Percentiles rank a stretch among this genome's conserved stretches.
phyloP scores from a whole-genome alignment of 2,113 vertebrate species.

The Gallinago paraguaiae region DNA sequence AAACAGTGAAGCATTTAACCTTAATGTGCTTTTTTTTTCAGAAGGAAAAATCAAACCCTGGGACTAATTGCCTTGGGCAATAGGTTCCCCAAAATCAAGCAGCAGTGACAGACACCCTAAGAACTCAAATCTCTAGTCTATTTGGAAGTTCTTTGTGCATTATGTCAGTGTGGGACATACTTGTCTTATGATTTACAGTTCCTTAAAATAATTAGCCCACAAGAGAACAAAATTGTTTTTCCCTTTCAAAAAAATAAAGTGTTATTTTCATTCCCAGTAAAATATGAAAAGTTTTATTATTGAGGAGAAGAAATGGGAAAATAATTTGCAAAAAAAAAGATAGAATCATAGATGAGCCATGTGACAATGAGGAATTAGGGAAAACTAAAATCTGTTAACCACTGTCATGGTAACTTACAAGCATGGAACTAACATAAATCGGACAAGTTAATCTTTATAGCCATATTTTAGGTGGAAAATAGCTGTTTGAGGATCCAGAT shows the following conservation, averaged over 20 bases:
- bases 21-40: neutral
- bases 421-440: neutral
- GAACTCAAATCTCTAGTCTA: neutral
- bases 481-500: neutral
- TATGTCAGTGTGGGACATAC: neutral
- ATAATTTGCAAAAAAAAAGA: neutral
- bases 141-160: neutral
- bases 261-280: neutral
- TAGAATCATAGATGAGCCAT: neutral
- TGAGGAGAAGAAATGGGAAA: neutral
- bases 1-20: neutral
- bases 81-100: neutral
- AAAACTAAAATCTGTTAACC: neutral
- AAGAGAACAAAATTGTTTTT: neutral
- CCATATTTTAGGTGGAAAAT: neutral
- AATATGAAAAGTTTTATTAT: neutral
- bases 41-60: neutral
- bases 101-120: neutral
- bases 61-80: neutral
- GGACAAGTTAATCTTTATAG: neutral
- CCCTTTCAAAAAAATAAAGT: neutral
- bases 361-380: neutral
- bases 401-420: neutral
- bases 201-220: neutral
- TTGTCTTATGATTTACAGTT: neutral